Evolutionary conservation across 2,888 invertebrate genomes (phyloP), one percentile per base, ranked within the genome.

Genomic region (Neoascia interrupta): DNA sequence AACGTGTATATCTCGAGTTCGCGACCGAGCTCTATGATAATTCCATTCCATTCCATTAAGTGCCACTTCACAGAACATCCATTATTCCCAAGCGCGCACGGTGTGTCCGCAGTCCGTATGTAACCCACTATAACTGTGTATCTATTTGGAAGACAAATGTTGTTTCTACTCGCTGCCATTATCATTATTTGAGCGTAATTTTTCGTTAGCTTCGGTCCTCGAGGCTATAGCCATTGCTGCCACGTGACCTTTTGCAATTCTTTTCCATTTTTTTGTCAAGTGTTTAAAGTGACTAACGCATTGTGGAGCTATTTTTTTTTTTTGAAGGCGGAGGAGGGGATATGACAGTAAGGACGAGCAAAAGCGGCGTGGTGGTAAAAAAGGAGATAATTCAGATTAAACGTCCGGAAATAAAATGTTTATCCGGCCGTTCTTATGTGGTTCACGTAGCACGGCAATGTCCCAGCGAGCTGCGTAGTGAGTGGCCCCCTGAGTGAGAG

Each of bases 401-500:
- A 73, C 79, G 73, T 79, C 79, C 73, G 79, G 79, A 79, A 79
- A 73, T 79, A 79, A 79, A 79, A 79, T 79, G 79, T 73, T 79
- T 79, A 79, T 79, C 79, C 79, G 79, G 66, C 54, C 56, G 73
- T 79, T 73, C 79, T 79, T 79, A 73, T 68, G 60, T 73, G 73
- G 39, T 66, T 54, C 79, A 79, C 79, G 79, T 79, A 73, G 31
- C 16, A n/a, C n/a, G 26, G 26, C 10, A 37, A 6, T 5, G 10
- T 34, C 26, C 8, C 34, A 34, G 11, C 5, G 13, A 6, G 3
- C n/a, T 15, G 60, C 41, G 43, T 49, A 63, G 43, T 64, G 60
- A 72, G 63, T 75, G 45, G 61, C 61, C 54, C 36, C 37, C 39
- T 8, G 15, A 34, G 23, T 36, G 37, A 56, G 63, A 63, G 69